phyloP scores from a whole-genome alignment of 1,140 invertebrate genomes.

The Drosophila ohnishii region DNA sequence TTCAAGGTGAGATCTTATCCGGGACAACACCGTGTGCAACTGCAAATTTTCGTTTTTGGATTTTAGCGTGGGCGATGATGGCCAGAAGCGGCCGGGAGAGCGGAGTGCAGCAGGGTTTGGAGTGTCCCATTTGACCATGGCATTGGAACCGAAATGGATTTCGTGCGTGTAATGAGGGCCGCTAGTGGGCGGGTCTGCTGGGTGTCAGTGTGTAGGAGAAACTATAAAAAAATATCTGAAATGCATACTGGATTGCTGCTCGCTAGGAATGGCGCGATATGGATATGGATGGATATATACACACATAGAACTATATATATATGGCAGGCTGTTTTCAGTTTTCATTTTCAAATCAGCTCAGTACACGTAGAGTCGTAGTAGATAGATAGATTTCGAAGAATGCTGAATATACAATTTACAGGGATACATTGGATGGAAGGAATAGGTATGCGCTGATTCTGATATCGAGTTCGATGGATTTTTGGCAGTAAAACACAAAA shows the following conservation, averaged over 20 bases:
- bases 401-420: conserved; percentile 44
- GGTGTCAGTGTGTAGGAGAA: conserved; percentile 21
- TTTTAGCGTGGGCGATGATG: conserved; percentile 32
- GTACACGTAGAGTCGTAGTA: conserved; percentile 8
- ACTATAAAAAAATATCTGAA: conserved; percentile 36
- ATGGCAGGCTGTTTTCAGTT: conserved; percentile 10
- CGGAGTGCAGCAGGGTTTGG: conserved; percentile 8
- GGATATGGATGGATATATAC: conserved; percentile 33
- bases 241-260: conserved; percentile 12
- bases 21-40: conserved; percentile 35
- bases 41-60: conserved; percentile 55
- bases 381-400: conserved; percentile 18
- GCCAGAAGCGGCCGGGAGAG: neutral
- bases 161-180: conserved; percentile 54
- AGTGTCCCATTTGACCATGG: conserved; percentile 47
- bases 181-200: conserved; percentile 29
- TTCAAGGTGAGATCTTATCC: conserved; percentile 64
- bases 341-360: conserved; percentile 23
- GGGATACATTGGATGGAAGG: conserved; percentile 35
- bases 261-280: conserved; percentile 18
- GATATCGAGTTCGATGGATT: conserved; percentile 46
- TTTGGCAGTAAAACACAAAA: conserved; percentile 59
- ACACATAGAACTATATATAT: conserved; percentile 19
- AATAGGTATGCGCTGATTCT: conserved; percentile 34
- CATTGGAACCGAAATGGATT: conserved; percentile 46